Evolutionary conservation across 1,140 invertebrate species (phyloP), one percentile per base, ranked within the genome.

Genomic region (Bombus ignitus): DNA sequence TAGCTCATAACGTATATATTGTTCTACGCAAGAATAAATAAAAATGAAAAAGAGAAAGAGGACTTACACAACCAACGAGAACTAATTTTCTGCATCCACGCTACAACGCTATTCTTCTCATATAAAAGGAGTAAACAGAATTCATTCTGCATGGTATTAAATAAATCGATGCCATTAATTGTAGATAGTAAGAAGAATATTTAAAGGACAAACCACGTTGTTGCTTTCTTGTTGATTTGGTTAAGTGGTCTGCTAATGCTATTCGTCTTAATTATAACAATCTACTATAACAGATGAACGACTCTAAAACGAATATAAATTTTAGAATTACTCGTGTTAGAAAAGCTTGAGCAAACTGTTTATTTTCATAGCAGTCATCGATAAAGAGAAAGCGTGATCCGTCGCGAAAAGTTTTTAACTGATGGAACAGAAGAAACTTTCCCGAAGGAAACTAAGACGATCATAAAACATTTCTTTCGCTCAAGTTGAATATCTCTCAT

Each of bases 311-410:
- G 47, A 39, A 37, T 37, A 89, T 89, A 83, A 80, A 89, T 89
- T 66, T 53, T 42, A 18, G 44, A 37, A 39, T 83, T 88, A 83
- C 57, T 59, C 35, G 37, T 12, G 37, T 76, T 62, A 47, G 42
- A 10, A 68, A 79, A 85, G 68, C 68, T 76, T 77, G 35, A 65
- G 47, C 76, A 66, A 66, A 77, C 18, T 57, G 53, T 81, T 85
- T 74, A 81, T 89, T 89, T 85, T 73, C 82, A 88, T 88, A 81
- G 32, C 42, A 47, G 32, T n/a, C 71, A 59, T 53, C 73, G 47
- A 37, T 32, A 57, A n/a, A 70, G 81, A 35, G 62, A 75, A 53
- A 53, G 18, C 57, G 65, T 35, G 57, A 32, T 47, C 47, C 71
- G 42, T 39, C 42, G 47, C 10, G 62, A 6, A 9, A 68, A 62